phyloP scores from a whole-genome alignment of 1,140 invertebrate species.

The Hyphantria cunea region DNA sequence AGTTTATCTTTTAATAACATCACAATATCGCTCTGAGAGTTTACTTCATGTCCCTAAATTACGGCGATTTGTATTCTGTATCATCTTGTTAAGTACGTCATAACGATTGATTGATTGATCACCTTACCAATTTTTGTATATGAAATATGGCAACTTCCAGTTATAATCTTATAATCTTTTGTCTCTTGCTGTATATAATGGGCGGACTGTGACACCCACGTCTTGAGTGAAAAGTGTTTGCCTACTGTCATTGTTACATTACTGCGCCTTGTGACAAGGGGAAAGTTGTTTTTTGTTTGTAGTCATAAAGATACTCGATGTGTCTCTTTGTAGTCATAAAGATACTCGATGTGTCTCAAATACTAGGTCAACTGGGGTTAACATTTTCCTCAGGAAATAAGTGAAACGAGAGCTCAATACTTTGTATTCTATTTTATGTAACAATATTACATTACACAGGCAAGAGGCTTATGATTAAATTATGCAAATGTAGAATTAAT shows the following conservation, averaged over 20 bases:
- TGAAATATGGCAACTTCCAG: not conserved
- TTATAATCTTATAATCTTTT: constrained; percentile 40
- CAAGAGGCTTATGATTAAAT: not conserved
- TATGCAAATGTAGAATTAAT: constrained; percentile 10
- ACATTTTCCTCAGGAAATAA: not conserved
- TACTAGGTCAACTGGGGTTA: not conserved
- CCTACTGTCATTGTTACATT: constrained; percentile 46
- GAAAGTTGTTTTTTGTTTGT: constrained; percentile 62
- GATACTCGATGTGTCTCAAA: not conserved
- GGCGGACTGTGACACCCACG: constrained; percentile 52
- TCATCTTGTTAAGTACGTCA: not conserved
- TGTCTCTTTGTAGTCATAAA: not conserved
- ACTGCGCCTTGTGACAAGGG: constrained; percentile 27
- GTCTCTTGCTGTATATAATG: constrained; percentile 73
- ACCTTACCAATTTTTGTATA: no score
- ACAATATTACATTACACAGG: not conserved
- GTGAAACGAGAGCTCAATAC: not conserved
- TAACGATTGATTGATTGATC: not conserved
- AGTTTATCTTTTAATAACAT: no score
- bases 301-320: constrained; percentile 34
- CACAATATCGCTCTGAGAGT: no score
- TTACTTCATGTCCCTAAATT: not conserved
- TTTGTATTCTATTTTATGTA: not conserved
- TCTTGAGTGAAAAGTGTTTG: constrained; percentile 56
- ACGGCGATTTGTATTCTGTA: not conserved